phyloP scores from a whole-genome alignment of 2,797 vertebrate genomes.

The Tenualosa thibaudeaui region DNA sequence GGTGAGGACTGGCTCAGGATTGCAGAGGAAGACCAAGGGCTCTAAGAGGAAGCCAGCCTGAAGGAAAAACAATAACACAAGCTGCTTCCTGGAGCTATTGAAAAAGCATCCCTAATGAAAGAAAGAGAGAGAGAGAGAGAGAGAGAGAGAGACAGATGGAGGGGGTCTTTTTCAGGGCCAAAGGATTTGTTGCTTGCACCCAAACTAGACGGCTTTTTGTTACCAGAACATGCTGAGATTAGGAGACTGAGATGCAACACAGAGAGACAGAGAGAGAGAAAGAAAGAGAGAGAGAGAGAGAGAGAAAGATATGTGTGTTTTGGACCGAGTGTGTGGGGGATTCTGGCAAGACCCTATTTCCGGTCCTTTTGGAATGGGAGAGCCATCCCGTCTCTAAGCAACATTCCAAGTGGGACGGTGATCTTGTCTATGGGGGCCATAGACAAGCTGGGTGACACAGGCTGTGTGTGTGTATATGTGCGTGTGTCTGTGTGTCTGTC shows the following conservation, averaged over 20 bases:
- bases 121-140: not conserved
- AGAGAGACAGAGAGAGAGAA: not conserved
- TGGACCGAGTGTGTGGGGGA: not conserved
- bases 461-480: not conserved
- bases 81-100: slow-evolving; percentile 20
- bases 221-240: not conserved
- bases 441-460: not conserved
- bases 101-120: not conserved
- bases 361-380: not conserved
- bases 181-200: not conserved
- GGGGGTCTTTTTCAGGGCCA: not conserved
- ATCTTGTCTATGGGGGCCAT: not conserved
- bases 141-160: not conserved
- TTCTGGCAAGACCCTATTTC: not conserved
- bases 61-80: slow-evolving; percentile 29
- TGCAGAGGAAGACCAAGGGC: slow-evolving; percentile 1
- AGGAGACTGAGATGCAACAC: not conserved
- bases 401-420: not conserved
- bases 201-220: not conserved
- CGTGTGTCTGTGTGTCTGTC: not conserved
- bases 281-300: not conserved
- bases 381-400: not conserved
- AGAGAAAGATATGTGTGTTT: not conserved
- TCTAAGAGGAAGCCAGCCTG: slow-evolving; percentile 23
- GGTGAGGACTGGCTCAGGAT: not conserved